phyloP scores from a whole-genome alignment of 2,888 invertebrate species.

The Ophonus ardosiacus region DNA sequence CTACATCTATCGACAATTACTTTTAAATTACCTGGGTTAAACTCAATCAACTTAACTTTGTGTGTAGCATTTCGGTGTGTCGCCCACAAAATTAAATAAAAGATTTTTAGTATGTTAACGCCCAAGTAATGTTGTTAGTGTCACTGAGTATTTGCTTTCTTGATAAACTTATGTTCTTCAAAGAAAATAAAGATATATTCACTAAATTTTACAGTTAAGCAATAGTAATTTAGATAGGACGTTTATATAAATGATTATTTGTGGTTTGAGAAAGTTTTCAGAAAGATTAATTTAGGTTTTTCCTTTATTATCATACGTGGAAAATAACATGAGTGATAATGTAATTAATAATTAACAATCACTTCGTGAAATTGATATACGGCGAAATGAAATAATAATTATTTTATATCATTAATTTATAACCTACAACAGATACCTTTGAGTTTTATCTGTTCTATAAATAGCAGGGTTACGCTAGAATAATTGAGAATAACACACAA shows the following conservation, averaged over 20 bases:
- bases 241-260: not conserved
- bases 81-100: conserved; percentile 21
- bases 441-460: no score
- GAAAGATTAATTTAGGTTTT: conserved; percentile 32
- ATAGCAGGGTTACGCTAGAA: no score
- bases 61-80: not conserved
- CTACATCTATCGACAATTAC: not conserved
- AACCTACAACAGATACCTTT: no score
- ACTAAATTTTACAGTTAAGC: not conserved
- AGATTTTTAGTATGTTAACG: conserved; percentile 38
- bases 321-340: conserved; percentile 18
- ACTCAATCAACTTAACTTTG: not conserved
- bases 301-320: conserved; percentile 7
- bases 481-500: no score
- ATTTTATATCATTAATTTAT: no score
- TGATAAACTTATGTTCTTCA: conserved; percentile 23
- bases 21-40: not conserved
- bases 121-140: conserved; percentile 13
- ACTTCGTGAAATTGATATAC: no score
- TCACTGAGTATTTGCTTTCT: conserved; percentile 11
- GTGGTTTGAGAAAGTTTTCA: not conserved
- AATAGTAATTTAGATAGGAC: conserved; percentile 24
- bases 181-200: conserved; percentile 10
- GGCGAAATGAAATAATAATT: no score
- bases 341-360: not conserved